Evolutionary conservation across 2,888 invertebrate species (phyloP).

Genomic region (Xanthia togata): DNA sequence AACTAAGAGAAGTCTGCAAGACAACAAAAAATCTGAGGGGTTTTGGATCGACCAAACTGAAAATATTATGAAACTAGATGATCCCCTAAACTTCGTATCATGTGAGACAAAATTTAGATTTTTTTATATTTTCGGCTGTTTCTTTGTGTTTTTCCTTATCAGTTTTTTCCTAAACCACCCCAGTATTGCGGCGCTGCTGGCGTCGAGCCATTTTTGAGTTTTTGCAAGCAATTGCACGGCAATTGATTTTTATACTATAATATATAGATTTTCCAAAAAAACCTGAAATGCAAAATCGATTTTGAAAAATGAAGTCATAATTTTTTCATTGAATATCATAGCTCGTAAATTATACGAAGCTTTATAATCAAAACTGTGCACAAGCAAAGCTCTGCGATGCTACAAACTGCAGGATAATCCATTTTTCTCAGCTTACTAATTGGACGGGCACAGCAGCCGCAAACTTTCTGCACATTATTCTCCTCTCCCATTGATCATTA

Average conservation of each 20-base stretch:
- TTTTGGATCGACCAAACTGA: not conserved
- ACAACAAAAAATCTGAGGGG: too few species aligned
- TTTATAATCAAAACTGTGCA: conserved; percentile 34
- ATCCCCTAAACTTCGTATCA: too few species aligned
- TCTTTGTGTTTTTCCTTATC: too few species aligned
- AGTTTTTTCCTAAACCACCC: too few species aligned
- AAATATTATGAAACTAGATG: not conserved
- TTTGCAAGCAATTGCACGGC: too few species aligned
- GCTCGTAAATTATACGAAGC: not conserved
- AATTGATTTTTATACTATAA: too few species aligned
- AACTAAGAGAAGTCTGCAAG: not conserved
- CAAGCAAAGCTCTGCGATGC: not conserved
- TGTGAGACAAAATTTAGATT: too few species aligned
- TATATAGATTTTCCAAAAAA: not conserved
- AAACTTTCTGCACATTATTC: conserved; percentile 41
- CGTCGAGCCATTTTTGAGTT: too few species aligned
- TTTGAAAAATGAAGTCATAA: fast-evolving
- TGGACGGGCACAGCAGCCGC: conserved; percentile 35
- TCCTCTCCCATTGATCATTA: conserved; percentile 43
- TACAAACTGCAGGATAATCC: conserved; percentile 55
- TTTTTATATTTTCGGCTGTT: too few species aligned
- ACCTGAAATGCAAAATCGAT: not conserved
- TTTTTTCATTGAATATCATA: too few species aligned
- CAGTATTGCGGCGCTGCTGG: too few species aligned
- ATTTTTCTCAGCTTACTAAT: conserved; percentile 59